Base-by-base conservation (phyloP, 2,113 vertebrate genomes). In the Cyphomyrus discorhynchus region DNA sequence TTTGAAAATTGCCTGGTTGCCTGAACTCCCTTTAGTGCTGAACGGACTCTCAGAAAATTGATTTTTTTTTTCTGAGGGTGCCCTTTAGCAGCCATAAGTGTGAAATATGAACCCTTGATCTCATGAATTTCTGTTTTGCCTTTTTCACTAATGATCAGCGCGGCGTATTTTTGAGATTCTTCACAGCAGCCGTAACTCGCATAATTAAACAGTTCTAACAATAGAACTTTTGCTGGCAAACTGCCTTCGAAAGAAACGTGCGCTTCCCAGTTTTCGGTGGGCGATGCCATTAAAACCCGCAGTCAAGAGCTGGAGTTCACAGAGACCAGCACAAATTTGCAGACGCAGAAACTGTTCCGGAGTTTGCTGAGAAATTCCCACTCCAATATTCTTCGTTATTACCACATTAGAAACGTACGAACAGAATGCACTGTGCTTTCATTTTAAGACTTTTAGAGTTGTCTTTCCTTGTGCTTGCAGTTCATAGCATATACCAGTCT, bases 41-140 rank as follows among this genome's bases (percentile, higher is more conserved):
- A 96, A 96, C 97, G 96, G 97, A 99, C 97, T 98, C 98, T 97
- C 97, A 97, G 98, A 97, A 98, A 98, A 99, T 98, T 98, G 97
- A 98, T 98, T 99, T 98, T 98, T 96, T 66, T 98, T 99, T 98
- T 98, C 96, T 96, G 96, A 98, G 97, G 96, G 97, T 96, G 97
- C 95, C 97, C 97, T 98, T 98, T 98, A 99, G 97, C 97, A 97
- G 97, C 96, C 97, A 97, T 98, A 97, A 97, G 97, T 96, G 97
- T 99, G 98, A 98, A 98, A 98, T 98, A 98, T 99, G 97, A 98
- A 98, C 97, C 96, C 97, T 98, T 98, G 97, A 97, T 97, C 97
- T 97, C 82, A 97, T 95, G 96, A 97, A 97, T 98, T 56, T n/a
- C n/a, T 39, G 24, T 95, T 91, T 88, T 96, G 94, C 94, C 96